phyloP scores from a whole-genome alignment of 2,797 vertebrate genomes.

The Pampus argenteus region DNA sequence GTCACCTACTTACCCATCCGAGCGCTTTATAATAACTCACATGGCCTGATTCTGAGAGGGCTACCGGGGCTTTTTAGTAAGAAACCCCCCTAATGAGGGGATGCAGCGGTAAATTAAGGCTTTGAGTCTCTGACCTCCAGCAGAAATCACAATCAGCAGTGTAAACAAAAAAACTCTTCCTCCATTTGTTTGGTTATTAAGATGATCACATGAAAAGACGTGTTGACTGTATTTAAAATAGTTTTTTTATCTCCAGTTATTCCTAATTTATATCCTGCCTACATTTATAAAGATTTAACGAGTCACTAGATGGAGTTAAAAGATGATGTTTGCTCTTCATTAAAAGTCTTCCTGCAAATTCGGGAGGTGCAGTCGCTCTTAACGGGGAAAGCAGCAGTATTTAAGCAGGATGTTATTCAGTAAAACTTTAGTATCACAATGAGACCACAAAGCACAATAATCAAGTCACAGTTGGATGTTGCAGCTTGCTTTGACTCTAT shows the following conservation, averaged over 20 bases:
- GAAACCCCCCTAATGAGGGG: conserved; percentile 26
- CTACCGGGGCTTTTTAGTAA: conserved; percentile 40
- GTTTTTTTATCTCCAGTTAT: no score
- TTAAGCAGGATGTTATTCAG: not conserved
- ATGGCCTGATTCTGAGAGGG: conserved; percentile 45
- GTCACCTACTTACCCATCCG: conserved; percentile 61
- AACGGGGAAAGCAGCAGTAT: not conserved
- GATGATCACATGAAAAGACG: not conserved
- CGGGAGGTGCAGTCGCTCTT: no score
- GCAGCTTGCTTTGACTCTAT: conserved; percentile 7
- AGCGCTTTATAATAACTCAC: conserved; percentile 31
- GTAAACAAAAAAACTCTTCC: conserved; percentile 24
- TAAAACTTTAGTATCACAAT: not conserved
- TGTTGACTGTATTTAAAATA: no score
- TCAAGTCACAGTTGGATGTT: conserved; percentile 34
- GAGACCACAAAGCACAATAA: conserved; percentile 29
- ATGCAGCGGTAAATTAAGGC: conserved; percentile 28
- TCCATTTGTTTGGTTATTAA: not conserved
- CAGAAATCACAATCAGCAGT: conserved; percentile 17
- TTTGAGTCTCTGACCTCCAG: conserved; percentile 55
- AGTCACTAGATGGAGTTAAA: conserved; percentile 39
- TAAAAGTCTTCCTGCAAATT: conserved; percentile 4
- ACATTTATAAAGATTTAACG: conserved; percentile 8
- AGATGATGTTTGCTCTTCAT: conserved; percentile 11
- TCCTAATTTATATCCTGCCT: not conserved